Percentiles rank a stretch among this genome's conserved stretches.
These are phyloP conservation scores for Kryphioiulus occultus DNA, from an alignment of 2,888 invertebrate species.

Conservation along the genomic window DNA sequence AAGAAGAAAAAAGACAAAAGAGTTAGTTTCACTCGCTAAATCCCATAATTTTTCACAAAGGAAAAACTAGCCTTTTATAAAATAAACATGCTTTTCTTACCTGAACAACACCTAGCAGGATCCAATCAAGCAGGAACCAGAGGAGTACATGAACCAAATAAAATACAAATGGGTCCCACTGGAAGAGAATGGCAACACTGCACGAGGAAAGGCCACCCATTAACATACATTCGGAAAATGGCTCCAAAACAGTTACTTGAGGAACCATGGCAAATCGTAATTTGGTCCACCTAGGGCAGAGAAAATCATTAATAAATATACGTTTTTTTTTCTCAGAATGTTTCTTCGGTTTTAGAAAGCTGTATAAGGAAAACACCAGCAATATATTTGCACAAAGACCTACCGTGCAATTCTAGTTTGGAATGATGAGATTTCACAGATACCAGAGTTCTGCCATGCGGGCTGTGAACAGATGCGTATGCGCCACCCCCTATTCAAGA, in stretches of 20 bases:
- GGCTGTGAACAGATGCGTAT: constrained; percentile 91
- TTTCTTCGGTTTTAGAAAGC: not conserved
- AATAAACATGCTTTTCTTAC: constrained; percentile 61
- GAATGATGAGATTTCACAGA: constrained; percentile 83
- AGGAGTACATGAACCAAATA: constrained; percentile 89
- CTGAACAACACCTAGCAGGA: constrained; percentile 86
- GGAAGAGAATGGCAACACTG: constrained; percentile 81
- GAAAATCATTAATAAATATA: not conserved
- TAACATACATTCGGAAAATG: constrained; percentile 92
- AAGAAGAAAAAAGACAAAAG: not conserved
- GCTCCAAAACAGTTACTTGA: constrained; percentile 87
- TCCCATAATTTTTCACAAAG: not conserved
- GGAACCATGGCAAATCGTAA: constrained; percentile 96
- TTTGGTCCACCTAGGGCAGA: constrained; percentile 86
- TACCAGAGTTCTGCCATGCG: constrained; percentile 93
- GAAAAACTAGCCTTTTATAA: not conserved
- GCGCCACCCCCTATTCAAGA: constrained; percentile 79
- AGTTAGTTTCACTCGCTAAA: not conserved
- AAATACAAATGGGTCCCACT: constrained; percentile 88
- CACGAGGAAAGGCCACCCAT: constrained; percentile 91
- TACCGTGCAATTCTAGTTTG: constrained; percentile 74
- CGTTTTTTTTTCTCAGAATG: not conserved
- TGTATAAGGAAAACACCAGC: not conserved
- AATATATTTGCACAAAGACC: constrained; percentile 47
- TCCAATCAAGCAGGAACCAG: constrained; percentile 97